These are phyloP conservation scores for Drosophila mayaguana DNA, from an alignment of 2,888 invertebrate species.

Conservation along the genomic window DNA sequence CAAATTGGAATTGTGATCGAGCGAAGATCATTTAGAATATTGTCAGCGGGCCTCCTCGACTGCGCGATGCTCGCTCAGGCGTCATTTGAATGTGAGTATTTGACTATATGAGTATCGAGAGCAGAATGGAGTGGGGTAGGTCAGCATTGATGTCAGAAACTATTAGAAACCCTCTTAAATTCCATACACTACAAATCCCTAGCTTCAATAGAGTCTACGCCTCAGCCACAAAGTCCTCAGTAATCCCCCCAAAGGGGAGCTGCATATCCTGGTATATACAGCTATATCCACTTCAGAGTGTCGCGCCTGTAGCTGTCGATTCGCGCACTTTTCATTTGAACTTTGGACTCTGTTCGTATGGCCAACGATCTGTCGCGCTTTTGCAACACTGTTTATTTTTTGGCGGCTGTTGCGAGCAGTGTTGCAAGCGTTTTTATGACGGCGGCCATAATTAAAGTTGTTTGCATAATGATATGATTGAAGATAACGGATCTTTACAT, in stretches of 20 bases:
- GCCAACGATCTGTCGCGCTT: conserved; percentile 6
- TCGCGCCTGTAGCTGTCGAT: neutral
- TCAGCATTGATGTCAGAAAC: too few species aligned
- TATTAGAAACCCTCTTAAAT: too few species aligned
- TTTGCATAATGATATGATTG: conserved; percentile 6
- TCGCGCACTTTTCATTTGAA: neutral
- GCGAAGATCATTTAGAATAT: neutral
- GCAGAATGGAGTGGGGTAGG: too few species aligned
- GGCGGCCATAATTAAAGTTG: conserved; percentile 6
- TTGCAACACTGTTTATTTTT: conserved; percentile 20
- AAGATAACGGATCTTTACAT: conserved; percentile 10
- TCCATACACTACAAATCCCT: too few species aligned
- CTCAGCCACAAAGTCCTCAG: too few species aligned
- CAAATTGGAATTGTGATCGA: conserved; percentile 2
- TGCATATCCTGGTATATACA: neutral
- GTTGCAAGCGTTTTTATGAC: conserved; percentile 1
- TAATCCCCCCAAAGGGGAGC: neutral
- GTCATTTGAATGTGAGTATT: too few species aligned
- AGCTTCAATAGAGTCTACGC: too few species aligned
- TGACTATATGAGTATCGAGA: too few species aligned
- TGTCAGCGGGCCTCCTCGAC: neutral
- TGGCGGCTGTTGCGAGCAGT: neutral
- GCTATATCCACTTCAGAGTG: neutral
- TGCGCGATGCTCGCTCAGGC: neutral
- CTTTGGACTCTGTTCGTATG: neutral